Evolutionary conservation across 1,140 invertebrate species (phyloP), one percentile per base, ranked within the genome.

Genomic region (Drosophila carrolli): DNA sequence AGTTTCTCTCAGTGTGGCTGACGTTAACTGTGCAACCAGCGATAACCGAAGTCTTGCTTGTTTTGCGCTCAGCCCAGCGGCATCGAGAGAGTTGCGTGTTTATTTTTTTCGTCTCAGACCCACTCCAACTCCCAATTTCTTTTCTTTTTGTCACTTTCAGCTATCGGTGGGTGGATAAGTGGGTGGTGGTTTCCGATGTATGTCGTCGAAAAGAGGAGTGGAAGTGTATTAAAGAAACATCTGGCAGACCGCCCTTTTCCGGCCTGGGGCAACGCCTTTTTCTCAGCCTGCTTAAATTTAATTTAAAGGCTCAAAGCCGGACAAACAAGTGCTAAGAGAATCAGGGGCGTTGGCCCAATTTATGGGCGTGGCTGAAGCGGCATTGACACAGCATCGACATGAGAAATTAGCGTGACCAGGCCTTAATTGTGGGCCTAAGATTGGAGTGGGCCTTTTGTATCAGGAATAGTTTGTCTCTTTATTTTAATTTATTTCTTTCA

Each of bases 211-310:
- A 51, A 16, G 8, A 35, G 56, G 50, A 54, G 65, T 63, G 38
- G 46, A 46, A 56, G 70, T 82, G 70, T 78, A 75, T 85, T 85
- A 78, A 85, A 88, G 83, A 54, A 88, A 78, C 82, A 88, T 85
- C 78, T 85, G 82, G 74, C 63, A 62, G 47, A 46, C 60, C 58
- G 50, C 78, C 73, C 59, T 41, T 37, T 38, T 47, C 32, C 40
- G 16, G 58, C 63, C 63, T 14, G 5, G 19, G 58, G 59, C 60
- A 70, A 66, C 75, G 76, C 79, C 71, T 78, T 82, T 59, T 60
- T 41, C 63, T 67, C 27, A 16, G 7, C 61, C 65, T 58, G 50
- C 53, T 65, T 58, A 68, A 72, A 79, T 84, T 84, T 84, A 80
- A 79, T 80, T 80, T 84, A 54, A 74, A 74, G 57, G 68, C 48